Base-by-base conservation (phyloP, 2,113 vertebrate genomes). In the Phrynosoma platyrhinos region DNA sequence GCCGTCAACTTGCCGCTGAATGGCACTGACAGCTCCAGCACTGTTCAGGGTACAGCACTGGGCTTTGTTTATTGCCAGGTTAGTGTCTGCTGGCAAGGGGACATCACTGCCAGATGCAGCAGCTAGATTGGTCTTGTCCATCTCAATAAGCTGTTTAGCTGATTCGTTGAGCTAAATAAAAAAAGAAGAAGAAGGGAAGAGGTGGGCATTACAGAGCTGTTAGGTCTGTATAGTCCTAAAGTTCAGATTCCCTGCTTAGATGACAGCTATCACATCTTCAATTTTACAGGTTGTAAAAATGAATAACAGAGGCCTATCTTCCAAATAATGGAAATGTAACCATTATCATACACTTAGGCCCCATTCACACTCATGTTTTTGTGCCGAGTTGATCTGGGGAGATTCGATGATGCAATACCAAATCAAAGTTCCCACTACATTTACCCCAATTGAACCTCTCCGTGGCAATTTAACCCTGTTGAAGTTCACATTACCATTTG, bases 131-230 rank as follows among this genome's bases (percentile, higher is more conserved):
- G 97, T 97, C 95, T 99, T 99, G 97, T 99, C 98, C 93, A 98
- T 98, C 95, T 99, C 99, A 85, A 99, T 99, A 93, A 99, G 95
- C 96, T 98, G 98, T 96, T 99, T 99, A 90, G 98, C 99, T 0
- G 99, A 98, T 93, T 99, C 98, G 2, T 99, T 99, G 91, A 99
- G 97, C 99, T 99, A 94, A 3, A 58, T 10, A 81, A 5, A 14
- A 85, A 36, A 92, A 87, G 80, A 90, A 90, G 36, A 62, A 58
- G 40, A 47, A 85, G 64, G 76, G 79, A 16, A 89, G 27, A 5
- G 1, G 42, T 32, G 1, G 42, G 82, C 1, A 6, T 91, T 79
- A 94, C 80, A 23, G 4, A 79, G 36, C 13, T 1, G 0, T 75
- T 69, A 21, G 53, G 66, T 0, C 55, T 86, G 77, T n/a, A 6